Conservation (phyloP, 2,797 vertebrate species). For the Furcifer pardalis region DNA sequence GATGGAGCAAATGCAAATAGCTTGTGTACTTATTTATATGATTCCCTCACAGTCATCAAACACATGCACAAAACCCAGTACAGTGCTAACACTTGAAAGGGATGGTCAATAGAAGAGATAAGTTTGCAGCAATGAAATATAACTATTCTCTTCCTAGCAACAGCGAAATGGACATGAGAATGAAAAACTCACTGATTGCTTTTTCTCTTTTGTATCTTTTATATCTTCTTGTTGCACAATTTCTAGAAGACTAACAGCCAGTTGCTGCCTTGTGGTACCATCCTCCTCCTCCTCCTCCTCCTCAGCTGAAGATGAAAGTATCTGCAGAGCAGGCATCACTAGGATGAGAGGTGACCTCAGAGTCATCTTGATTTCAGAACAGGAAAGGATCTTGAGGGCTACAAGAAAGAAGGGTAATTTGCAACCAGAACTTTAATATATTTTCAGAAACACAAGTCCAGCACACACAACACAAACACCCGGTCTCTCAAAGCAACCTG, state of each 20-base stretch:
- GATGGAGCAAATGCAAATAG: neutral
- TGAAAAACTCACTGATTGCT: conserved; percentile 59
- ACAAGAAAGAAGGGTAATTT: conserved; percentile 29
- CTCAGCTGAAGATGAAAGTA: conserved; percentile 82
- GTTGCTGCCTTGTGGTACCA: conserved; percentile 75
- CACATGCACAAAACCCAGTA: too few species aligned
- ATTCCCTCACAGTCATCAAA: too few species aligned
- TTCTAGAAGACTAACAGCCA: conserved; percentile 80
- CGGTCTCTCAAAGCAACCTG: too few species aligned
- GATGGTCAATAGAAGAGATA: neutral
- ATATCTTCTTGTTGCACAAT: conserved; percentile 73
- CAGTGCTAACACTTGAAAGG: neutral
- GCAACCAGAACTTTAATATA: neutral
- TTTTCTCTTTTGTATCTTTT: conserved; percentile 44
- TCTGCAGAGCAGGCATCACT: conserved; percentile 88
- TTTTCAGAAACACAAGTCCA: neutral
- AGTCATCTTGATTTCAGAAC: conserved; percentile 63
- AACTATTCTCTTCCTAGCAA: neutral
- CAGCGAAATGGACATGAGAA: neutral
- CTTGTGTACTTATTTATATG: neutral
- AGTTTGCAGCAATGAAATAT: neutral
- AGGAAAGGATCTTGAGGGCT: conserved; percentile 82
- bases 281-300: conserved; percentile 78
- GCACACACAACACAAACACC: too few species aligned
- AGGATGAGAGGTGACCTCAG: conserved; percentile 78